Evolutionary conservation across 2,888 invertebrate genomes (phyloP).

Genomic region (Heteropelma amictum): DNA sequence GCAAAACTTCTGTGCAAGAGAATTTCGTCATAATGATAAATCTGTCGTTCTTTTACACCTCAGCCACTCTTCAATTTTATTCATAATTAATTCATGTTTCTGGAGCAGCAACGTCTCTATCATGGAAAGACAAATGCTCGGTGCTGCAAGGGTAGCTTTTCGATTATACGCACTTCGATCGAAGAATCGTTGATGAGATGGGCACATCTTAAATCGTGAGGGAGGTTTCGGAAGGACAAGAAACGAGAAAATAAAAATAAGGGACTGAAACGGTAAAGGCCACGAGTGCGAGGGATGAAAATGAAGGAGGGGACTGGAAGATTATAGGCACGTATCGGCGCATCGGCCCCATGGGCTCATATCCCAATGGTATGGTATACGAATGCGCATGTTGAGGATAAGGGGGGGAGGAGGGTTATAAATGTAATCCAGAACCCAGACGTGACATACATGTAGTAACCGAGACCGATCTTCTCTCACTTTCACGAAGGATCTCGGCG

Average conservation of each 20-base stretch:
- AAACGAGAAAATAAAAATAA: conserved; percentile 1
- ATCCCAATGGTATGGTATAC: conserved; percentile 27
- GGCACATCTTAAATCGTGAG: neutral
- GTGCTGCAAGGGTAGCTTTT: too few species aligned
- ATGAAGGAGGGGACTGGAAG: conserved; percentile 59
- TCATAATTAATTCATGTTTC: too few species aligned
- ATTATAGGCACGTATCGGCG: conserved; percentile 77
- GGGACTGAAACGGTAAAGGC: conserved; percentile 29
- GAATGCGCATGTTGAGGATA: conserved; percentile 16
- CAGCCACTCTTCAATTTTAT: too few species aligned
- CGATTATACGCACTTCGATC: too few species aligned
- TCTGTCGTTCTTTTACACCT: too few species aligned
- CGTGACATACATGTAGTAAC: conserved; percentile 73
- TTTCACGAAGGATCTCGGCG: conserved; percentile 32
- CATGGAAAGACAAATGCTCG: too few species aligned
- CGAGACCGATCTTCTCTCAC: conserved; percentile 43
- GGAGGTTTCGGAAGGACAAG: neutral
- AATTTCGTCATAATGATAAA: too few species aligned
- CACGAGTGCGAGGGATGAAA: conserved; percentile 37
- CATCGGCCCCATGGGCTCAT: conserved; percentile 72
- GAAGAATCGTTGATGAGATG: neutral
- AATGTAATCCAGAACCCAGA: conserved; percentile 76
- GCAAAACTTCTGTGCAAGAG: too few species aligned
- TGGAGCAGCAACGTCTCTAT: too few species aligned
- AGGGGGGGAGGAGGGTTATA: conserved; percentile 64